These are phyloP conservation scores for Drosophila pruinosa DNA, from an alignment of 1,140 invertebrate species.

Conservation along the genomic window DNA sequence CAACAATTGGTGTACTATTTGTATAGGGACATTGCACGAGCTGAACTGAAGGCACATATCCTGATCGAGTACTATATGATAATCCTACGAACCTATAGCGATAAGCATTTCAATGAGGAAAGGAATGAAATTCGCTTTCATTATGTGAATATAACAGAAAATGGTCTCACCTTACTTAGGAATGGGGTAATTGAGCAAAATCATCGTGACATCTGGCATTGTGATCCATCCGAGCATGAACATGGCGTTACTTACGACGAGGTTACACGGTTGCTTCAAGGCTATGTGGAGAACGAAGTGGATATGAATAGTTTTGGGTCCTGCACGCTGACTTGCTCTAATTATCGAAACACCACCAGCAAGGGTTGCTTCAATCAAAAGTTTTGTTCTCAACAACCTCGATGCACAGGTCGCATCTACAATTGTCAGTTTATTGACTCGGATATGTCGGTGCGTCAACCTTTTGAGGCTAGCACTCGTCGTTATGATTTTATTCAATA, in stretches of 20 bases:
- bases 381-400: background rate
- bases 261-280: background rate
- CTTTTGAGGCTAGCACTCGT: background rate
- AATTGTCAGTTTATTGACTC: background rate
- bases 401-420: background rate
- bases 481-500: background rate
- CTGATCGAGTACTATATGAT: background rate
- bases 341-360: background rate
- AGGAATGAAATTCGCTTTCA: too few relatives aligned
- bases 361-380: background rate
- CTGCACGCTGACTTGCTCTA: background rate
- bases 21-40: background rate
- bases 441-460: background rate
- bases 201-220: background rate
- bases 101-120: too few relatives aligned
- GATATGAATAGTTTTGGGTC: background rate
- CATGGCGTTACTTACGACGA: background rate
- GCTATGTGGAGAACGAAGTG: background rate
- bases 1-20: background rate
- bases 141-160: background rate
- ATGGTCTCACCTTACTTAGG: background rate
- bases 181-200: background rate
- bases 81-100: background rate
- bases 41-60: background rate
- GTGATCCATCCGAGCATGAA: background rate